phyloP scores from a whole-genome alignment of 2,888 invertebrate species.

The Pyralis farinalis region DNA sequence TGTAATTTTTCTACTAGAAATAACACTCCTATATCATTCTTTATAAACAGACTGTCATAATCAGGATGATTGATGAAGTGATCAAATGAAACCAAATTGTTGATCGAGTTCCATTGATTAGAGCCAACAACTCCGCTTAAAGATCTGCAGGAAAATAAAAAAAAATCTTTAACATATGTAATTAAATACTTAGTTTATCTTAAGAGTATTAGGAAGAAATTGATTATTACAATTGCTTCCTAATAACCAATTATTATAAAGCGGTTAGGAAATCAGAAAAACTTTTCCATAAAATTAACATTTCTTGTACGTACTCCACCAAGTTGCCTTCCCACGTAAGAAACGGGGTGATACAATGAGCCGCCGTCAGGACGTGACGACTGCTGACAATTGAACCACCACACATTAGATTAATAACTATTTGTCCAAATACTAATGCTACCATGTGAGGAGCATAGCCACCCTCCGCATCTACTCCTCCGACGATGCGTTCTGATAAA shows the following conservation, averaged over 20 bases:
- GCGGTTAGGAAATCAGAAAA: too few relatives aligned
- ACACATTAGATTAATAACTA: conserved; percentile 19
- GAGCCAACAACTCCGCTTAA: conserved; percentile 31
- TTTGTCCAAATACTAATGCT: conserved; percentile 26
- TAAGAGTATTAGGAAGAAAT: too few relatives aligned
- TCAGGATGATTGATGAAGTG: conserved; percentile 28
- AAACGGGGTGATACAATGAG: conserved; percentile 37
- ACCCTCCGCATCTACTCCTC: conserved; percentile 30
- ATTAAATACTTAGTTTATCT: too few relatives aligned
- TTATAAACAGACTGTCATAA: conserved; percentile 27
- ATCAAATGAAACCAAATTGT: conserved; percentile 21
- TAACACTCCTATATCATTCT: conserved; percentile 36
- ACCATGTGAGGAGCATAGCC: conserved; percentile 33
- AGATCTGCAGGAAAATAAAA: conserved; percentile 18
- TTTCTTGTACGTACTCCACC: conserved; percentile 20
- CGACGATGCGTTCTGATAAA: conserved; percentile 24
- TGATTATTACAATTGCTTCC: too few relatives aligned
- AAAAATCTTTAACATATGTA: too few relatives aligned
- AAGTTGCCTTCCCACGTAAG: conserved; percentile 19
- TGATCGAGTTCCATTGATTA: conserved; percentile 27
- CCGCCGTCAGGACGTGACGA: conserved; percentile 30
- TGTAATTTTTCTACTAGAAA: conserved; percentile 9
- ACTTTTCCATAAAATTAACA: too few relatives aligned
- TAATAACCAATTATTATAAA: too few relatives aligned
- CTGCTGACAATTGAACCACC: conserved; percentile 28